phyloP scores from a whole-genome alignment of 2,113 vertebrate species.

The Microcebus ravelobensis region DNA sequence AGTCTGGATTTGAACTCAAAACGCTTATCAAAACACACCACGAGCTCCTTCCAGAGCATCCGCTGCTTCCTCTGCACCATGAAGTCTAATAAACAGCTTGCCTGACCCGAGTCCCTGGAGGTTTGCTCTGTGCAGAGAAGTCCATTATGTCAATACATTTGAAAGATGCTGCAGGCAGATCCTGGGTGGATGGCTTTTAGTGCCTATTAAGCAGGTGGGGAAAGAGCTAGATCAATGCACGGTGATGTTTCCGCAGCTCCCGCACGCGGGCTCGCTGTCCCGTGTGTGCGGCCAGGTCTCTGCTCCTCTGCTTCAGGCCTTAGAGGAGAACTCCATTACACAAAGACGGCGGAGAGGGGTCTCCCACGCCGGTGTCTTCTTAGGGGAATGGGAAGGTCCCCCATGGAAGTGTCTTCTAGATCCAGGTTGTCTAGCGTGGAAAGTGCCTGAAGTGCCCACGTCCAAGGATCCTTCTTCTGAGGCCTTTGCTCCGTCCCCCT shows the following conservation, averaged over 20 bases:
- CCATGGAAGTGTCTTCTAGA: background rate
- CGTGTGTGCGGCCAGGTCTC: background rate
- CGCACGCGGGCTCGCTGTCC: rapidly evolving
- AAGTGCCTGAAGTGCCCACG: background rate
- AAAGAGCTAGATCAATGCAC: background rate
- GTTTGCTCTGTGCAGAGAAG: background rate
- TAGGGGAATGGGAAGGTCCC: background rate
- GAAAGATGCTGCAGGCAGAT: background rate
- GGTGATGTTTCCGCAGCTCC: background rate
- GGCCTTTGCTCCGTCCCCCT: background rate
- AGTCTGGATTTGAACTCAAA: background rate
- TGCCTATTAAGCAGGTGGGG: background rate
- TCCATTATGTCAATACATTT: background rate
- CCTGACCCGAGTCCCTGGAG: background rate
- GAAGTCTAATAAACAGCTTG: background rate
- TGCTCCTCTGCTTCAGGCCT: rapidly evolving
- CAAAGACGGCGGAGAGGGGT: background rate
- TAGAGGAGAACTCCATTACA: background rate
- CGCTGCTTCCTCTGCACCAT: rapidly evolving
- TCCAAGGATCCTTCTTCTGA: background rate
- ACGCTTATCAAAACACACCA: background rate
- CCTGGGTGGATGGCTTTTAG: rapidly evolving
- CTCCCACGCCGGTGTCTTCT: background rate
- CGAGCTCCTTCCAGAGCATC: background rate
- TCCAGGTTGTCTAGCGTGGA: background rate